phyloP scores from a whole-genome alignment of 2,888 invertebrate genomes.

The Chironomus riparius region DNA sequence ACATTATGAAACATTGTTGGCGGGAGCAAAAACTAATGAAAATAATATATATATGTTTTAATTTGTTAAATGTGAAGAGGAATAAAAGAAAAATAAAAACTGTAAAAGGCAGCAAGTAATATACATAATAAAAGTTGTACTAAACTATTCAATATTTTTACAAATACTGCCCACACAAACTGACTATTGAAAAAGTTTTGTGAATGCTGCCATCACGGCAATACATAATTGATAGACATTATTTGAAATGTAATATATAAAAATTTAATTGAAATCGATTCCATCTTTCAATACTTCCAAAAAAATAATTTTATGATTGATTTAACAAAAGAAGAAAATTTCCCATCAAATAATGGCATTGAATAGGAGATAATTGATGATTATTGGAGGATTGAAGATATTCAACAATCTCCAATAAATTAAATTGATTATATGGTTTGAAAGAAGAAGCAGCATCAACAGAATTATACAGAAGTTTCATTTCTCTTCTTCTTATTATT shows the following conservation, averaged over 20 bases:
- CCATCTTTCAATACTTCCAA: not conserved
- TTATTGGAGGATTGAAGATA: not conserved
- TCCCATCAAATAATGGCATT: slow-evolving; percentile 1
- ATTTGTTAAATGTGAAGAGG: not conserved
- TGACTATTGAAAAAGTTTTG: not conserved
- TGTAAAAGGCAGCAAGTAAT: not conserved
- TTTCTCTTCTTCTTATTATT: not conserved
- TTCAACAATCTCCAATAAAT: slow-evolving; percentile 10
- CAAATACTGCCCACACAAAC: slow-evolving; percentile 25
- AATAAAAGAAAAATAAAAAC: no score
- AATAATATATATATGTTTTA: not conserved
- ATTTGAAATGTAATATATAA: not conserved
- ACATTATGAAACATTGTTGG: not conserved
- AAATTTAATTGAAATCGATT: not conserved
- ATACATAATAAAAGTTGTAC: not conserved
- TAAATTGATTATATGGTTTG: slow-evolving; percentile 7
- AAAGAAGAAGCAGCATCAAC: not conserved
- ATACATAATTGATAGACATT: slow-evolving; percentile 22
- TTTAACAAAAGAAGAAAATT: not conserved
- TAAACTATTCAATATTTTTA: slow-evolving; percentile 2
- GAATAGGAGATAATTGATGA: slow-evolving; percentile 11
- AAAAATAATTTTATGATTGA: not conserved
- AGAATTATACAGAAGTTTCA: slow-evolving; percentile 7
- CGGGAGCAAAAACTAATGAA: not conserved
- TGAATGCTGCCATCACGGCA: not conserved